Conservation (phyloP, 1,140 invertebrate species). For the Doryteuthis pealeii region DNA sequence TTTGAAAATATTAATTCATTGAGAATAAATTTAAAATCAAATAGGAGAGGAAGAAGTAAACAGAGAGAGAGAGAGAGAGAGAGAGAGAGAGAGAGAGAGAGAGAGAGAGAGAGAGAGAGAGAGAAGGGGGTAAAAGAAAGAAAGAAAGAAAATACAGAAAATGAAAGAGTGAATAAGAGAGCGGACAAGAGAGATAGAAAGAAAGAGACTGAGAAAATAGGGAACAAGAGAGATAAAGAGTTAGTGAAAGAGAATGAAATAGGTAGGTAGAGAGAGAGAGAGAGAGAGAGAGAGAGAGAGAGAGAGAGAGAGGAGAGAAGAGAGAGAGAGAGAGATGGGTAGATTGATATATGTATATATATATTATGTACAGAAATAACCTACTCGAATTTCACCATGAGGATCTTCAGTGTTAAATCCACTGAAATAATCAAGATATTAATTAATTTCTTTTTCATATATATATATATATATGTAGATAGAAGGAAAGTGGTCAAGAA, state of each 20-base stretch:
- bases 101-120: background rate
- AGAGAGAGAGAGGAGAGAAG: background rate
- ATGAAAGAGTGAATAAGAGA: background rate
- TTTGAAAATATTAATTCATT: too few species aligned
- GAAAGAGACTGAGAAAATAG: background rate
- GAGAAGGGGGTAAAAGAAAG: background rate
- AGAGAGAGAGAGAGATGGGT: background rate
- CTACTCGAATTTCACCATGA: too few species aligned
- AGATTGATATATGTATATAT: too few species aligned
- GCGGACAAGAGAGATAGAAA: background rate
- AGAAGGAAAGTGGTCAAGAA: too few species aligned
- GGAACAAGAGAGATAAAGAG: background rate
- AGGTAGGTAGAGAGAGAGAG: background rate
- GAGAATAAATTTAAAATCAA: too few species aligned
- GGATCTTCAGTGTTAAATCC: too few species aligned
- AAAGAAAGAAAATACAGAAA: background rate
- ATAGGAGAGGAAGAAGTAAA: too few species aligned
- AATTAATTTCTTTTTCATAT: too few species aligned
- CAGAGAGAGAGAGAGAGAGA: too few species aligned
- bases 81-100: background rate
- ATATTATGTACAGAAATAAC: too few species aligned
- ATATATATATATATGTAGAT: too few species aligned
- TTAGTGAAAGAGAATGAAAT: background rate
- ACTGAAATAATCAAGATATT: too few species aligned
- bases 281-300: slow-evolving; percentile 4